Evolutionary conservation across 1,140 invertebrate genomes (phyloP), one percentile per base, ranked within the genome.

Genomic region (Drosophila ananassae): DNA sequence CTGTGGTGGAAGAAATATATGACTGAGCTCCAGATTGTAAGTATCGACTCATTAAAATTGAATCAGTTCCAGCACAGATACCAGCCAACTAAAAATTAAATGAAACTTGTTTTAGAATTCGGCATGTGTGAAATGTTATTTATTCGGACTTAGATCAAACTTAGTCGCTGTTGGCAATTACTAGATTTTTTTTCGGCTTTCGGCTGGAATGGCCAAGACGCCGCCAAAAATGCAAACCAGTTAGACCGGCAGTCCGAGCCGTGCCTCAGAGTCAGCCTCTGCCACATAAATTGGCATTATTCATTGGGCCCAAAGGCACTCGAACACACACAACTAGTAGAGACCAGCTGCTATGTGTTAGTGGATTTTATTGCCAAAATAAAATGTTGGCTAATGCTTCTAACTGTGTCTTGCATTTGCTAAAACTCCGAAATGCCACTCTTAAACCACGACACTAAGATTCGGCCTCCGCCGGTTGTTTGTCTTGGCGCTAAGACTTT

Each of bases 1-100:
- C 92, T 98, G 12, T 98, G 97, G 97, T 99, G 97, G 97, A 98
- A 98, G 92, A 98, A 97, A 91, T 96, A 98, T 90, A 94, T 98
- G 56, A 99, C 98, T 1, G 95, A 95, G 24, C 93, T 98, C 51
- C 98, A 98, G 93, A 93, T 98, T 93, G 97, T 98, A 94, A 95
- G 94, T 94, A 74, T 12, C 22, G 28, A 21, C 30, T 59, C 50
- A 77, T 84, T 73, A 66, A 73, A 78, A 67, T 63, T 12, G 71
- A 73, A 89, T 74, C 62, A n/a, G 71, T 89, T 79, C 63, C 67
- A 84, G 76, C 80, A 28, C 46, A 71, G 64, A 69, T 72, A 61
- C 28, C 53, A 54, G 55, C 30, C 12, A 46, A 46, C 28, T 32
- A 25, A 51, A 67, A 57, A 28, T 58, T 41, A 55, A 71, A 72